phyloP scores from a whole-genome alignment of 2,888 invertebrate species.

The Helobdella robusta region DNA sequence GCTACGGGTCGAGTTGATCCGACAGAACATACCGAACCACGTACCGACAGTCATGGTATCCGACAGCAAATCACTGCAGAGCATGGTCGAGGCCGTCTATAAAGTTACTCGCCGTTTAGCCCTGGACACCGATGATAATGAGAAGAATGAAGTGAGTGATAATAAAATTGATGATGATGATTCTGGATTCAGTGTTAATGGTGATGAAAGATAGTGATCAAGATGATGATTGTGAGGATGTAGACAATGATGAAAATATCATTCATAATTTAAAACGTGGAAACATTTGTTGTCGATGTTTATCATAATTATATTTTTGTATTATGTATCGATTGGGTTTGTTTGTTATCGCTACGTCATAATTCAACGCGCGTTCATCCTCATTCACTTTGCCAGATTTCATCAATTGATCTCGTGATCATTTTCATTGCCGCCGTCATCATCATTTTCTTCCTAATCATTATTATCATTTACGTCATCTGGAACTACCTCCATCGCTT shows the following conservation, averaged over 20 bases:
- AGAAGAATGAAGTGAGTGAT: slow-evolving; percentile 14
- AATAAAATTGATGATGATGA: neutral
- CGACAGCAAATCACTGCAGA: neutral
- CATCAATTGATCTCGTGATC: neutral
- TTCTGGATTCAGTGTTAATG: neutral
- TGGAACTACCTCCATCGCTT: no score
- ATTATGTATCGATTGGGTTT: neutral
- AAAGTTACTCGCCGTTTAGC: slow-evolving; percentile 5
- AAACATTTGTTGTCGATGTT: no score
- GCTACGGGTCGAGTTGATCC: neutral
- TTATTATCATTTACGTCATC: no score
- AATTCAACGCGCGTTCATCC: neutral
- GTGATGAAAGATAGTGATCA: no score
- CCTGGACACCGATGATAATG: neutral
- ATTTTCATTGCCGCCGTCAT: neutral
- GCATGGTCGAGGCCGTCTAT: neutral
- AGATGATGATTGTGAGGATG: neutral
- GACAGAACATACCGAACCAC: neutral
- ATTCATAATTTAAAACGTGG: neutral
- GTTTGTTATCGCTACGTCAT: neutral
- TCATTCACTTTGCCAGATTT: neutral
- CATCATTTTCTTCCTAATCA: neutral
- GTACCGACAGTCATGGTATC: neutral
- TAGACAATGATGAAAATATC: neutral
- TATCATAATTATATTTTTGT: no score